These are phyloP conservation scores for Pseudomugil tenellus DNA, from an alignment of 2,797 vertebrate genomes.

Conservation along the genomic window DNA sequence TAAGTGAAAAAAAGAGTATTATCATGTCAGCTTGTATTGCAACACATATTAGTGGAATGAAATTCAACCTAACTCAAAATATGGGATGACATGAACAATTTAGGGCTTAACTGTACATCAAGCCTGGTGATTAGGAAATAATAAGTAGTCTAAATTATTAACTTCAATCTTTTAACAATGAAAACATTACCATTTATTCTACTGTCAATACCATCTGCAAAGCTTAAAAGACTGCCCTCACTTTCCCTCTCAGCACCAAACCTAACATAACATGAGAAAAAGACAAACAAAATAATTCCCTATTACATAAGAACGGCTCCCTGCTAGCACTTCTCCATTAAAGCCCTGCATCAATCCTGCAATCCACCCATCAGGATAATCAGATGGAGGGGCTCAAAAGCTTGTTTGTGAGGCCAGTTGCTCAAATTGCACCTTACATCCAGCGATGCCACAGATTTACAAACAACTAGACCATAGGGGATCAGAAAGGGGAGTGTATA, in stretches of 20 bases:
- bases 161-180: neutral
- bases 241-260: conserved; percentile 4
- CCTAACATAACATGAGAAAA: conserved; percentile 29
- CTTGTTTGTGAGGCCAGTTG: conserved; percentile 56
- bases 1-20: neutral
- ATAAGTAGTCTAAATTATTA: neutral
- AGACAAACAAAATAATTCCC: conserved; percentile 59
- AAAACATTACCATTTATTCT: neutral
- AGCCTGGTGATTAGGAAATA: neutral
- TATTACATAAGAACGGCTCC: conserved; percentile 60
- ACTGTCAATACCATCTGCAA: neutral
- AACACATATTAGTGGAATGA: neutral
- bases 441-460: conserved; percentile 43
- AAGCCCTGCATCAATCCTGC: conserved; percentile 50
- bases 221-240: neutral
- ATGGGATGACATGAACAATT: too few species aligned
- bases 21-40: neutral
- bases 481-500: conserved; percentile 50
- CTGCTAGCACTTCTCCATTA: conserved; percentile 71
- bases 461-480: conserved; percentile 39
- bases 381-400: conserved; percentile 73
- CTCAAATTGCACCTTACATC: conserved; percentile 35
- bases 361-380: conserved; percentile 68
- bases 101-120: neutral
- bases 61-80: neutral